These are phyloP conservation scores for Agrochola circellaris DNA, from an alignment of 2,888 invertebrate species.

Conservation along the genomic window DNA sequence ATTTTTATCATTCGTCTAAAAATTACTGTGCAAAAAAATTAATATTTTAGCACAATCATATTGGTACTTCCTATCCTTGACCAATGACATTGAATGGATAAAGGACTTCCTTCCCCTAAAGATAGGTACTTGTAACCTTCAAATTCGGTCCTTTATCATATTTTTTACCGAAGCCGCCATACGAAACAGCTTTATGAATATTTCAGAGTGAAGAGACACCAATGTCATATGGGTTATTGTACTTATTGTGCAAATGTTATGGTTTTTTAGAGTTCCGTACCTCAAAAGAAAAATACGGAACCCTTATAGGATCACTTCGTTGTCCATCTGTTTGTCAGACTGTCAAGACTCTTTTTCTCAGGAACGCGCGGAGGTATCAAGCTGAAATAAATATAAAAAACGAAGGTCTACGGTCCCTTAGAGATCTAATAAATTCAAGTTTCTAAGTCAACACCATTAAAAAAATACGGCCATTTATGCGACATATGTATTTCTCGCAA, in stretches of 20 bases:
- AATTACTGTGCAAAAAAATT: not conserved
- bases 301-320: too few relatives aligned
- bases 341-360: too few relatives aligned
- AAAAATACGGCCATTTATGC: too few relatives aligned
- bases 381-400: too few relatives aligned
- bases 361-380: too few relatives aligned
- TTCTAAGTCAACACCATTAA: too few relatives aligned
- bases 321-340: too few relatives aligned
- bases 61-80: conserved; percentile 23
- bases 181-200: not conserved
- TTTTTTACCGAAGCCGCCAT: not conserved
- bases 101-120: conserved; percentile 37
- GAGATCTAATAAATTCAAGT: too few relatives aligned
- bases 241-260: not conserved
- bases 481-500: too few relatives aligned
- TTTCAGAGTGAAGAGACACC: not conserved
- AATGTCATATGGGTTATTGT: not conserved
- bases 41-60: not conserved
- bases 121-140: conserved; percentile 30
- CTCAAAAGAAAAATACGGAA: too few relatives aligned
- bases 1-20: not conserved
- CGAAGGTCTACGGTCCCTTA: too few relatives aligned
- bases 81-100: conserved; percentile 34
- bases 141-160: conserved; percentile 1
- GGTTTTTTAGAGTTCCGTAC: too few relatives aligned